Percentiles rank a stretch among this genome's conserved stretches.
Evolutionary conservation across 2,113 vertebrate genomes (phyloP).

Genomic region (Colaptes auratus): DNA sequence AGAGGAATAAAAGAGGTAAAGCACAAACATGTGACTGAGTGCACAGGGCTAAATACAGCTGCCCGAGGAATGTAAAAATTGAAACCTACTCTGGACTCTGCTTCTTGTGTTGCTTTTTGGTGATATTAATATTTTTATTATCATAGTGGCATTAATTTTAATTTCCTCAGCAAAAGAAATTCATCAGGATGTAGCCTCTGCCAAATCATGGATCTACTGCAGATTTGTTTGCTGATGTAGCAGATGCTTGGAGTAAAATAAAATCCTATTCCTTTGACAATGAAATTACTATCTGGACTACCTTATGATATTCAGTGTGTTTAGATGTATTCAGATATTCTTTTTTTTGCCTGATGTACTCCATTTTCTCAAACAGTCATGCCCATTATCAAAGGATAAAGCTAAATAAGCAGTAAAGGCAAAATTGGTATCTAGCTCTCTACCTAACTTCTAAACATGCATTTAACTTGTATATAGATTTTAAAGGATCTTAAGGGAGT

Average conservation of each 20-base stretch:
- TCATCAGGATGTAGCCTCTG: background rate
- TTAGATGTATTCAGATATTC: background rate
- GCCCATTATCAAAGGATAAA: background rate
- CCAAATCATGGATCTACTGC: background rate
- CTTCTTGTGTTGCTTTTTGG: background rate
- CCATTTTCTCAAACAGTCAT: background rate
- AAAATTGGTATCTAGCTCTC: background rate
- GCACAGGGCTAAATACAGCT: accelerated
- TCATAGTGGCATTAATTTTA: no score
- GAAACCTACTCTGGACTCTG: background rate
- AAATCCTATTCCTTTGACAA: background rate
- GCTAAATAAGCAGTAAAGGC: background rate
- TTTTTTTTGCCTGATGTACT: background rate
- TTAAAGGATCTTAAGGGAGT: background rate
- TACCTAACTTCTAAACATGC: background rate
- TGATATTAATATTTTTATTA: background rate
- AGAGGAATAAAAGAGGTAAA: background rate
- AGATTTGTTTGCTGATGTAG: background rate
- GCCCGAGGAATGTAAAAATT: background rate
- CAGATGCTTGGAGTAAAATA: background rate
- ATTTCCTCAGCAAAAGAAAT: background rate
- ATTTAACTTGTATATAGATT: background rate
- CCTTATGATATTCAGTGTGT: background rate
- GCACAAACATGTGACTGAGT: background rate
- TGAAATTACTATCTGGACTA: background rate